Conservation (phyloP, 2,888 invertebrate species). For the Lithophane ornitopus region DNA sequence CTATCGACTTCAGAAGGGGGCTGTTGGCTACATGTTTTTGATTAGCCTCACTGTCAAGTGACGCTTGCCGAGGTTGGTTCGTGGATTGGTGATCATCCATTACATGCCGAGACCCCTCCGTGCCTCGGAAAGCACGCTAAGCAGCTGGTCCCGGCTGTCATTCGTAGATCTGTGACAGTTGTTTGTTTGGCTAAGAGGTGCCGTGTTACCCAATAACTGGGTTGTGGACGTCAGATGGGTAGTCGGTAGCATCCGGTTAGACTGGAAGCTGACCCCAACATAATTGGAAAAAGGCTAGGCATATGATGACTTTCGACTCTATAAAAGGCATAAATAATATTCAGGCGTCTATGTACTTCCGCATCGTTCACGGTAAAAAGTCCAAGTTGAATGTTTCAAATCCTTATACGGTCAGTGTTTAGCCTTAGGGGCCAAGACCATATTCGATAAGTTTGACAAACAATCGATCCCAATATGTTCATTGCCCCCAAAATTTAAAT, state of each 20-base stretch:
- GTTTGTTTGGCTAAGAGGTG: background rate
- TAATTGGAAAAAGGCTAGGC: background rate
- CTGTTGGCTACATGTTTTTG: too few species aligned
- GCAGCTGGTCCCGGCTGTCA: background rate
- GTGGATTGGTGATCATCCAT: background rate
- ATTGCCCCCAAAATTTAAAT: too few species aligned
- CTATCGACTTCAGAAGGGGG: background rate
- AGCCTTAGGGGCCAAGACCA: conserved; percentile 12
- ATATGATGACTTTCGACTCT: background rate
- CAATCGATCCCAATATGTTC: background rate
- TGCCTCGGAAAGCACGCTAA: background rate
- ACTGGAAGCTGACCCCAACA: background rate
- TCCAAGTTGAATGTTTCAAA: background rate
- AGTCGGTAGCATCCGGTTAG: background rate
- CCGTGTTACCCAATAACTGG: background rate
- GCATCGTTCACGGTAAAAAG: conserved; percentile 3
- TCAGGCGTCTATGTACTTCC: conserved; percentile 2
- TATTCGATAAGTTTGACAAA: background rate
- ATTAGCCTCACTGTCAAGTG: too few species aligned
- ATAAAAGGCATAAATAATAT: conserved; percentile 11
- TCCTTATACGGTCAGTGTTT: background rate
- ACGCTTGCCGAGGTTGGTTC: background rate
- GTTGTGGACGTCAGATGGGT: background rate
- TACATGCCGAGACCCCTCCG: background rate
- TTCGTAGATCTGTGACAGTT: background rate